Percentiles rank a stretch among this genome's conserved stretches.
Evolutionary conservation across 2,797 vertebrate genomes (phyloP).

Genomic region (Microctenopoma stevenorrisi): DNA sequence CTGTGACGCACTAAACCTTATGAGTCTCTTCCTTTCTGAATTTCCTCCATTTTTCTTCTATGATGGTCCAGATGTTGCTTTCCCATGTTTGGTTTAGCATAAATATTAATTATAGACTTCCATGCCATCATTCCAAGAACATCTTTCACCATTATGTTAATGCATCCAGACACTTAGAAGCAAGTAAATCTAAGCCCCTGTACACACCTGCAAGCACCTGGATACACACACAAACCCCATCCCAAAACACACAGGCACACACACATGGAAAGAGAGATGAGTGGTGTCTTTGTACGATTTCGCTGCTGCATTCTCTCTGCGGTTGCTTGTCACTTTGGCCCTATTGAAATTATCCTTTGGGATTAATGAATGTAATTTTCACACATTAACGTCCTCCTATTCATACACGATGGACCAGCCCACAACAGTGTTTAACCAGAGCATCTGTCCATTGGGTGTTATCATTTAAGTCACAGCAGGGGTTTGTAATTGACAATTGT

Average conservation of each 20-base stretch:
- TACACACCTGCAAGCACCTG: slow-evolving; percentile 64
- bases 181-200: slow-evolving; percentile 40
- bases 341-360: slow-evolving; percentile 78
- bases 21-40: slow-evolving; percentile 65
- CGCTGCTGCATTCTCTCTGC: slow-evolving; percentile 26
- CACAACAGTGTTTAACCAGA: slow-evolving; percentile 82
- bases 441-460: slow-evolving; percentile 82
- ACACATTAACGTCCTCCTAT: slow-evolving; percentile 80
- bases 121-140: slow-evolving; percentile 42
- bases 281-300: slow-evolving; percentile 41
- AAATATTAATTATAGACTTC: slow-evolving; percentile 66
- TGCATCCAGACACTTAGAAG: slow-evolving; percentile 69
- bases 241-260: background rate
- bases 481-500: slow-evolving; percentile 69
- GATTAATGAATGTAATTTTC: slow-evolving; percentile 87
- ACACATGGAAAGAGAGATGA: slow-evolving; percentile 22
- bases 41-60: slow-evolving; percentile 57
- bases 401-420: slow-evolving; percentile 87
- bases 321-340: slow-evolving; percentile 62
- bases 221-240: slow-evolving; percentile 19
- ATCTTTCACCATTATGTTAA: slow-evolving; percentile 72
- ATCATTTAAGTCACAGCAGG: slow-evolving; percentile 82
- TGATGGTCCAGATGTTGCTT: slow-evolving; percentile 69
- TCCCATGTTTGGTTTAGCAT: slow-evolving; percentile 52
- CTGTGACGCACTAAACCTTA: slow-evolving; percentile 43